Conservation (phyloP, 2,113 vertebrate species). For the Odocoileus virginianus region DNA sequence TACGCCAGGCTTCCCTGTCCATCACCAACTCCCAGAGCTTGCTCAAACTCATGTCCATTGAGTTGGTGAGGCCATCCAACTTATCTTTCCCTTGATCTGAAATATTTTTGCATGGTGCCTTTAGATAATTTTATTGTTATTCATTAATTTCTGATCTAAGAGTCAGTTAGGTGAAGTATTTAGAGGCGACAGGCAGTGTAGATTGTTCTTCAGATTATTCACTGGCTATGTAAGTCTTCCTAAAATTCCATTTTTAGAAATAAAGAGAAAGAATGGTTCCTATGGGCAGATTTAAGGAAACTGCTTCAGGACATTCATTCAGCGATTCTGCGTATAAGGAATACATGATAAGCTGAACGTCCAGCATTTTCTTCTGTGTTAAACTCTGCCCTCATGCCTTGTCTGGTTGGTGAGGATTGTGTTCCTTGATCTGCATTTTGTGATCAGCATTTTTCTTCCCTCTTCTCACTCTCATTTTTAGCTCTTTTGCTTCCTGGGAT, state of each 20-base stretch:
- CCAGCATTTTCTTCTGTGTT: not conserved
- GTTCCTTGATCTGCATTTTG: not conserved
- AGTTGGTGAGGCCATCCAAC: not conserved
- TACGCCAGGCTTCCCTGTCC: not conserved
- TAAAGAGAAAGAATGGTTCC: not conserved
- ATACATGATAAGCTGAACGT: rapidly evolving
- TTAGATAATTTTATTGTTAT: not conserved
- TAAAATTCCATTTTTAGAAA: not conserved
- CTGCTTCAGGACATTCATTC: not conserved
- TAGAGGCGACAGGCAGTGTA: not conserved
- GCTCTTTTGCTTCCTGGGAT: not conserved
- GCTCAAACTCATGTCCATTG: not conserved
- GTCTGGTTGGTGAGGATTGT: not conserved
- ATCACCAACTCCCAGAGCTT: not conserved
- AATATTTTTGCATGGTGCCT: not conserved
- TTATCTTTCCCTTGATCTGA: not conserved
- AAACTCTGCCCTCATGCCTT: not conserved
- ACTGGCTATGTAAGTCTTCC: not conserved
- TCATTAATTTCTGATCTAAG: not conserved
- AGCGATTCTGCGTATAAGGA: not conserved
- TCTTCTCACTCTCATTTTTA: not conserved
- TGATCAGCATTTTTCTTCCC: not conserved
- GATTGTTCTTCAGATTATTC: not conserved
- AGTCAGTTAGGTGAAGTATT: not conserved
- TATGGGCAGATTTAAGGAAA: not conserved